Percentiles rank a stretch among this genome's conserved stretches.
phyloP scores from a whole-genome alignment of 2,113 vertebrate species.

The Aplodontia rufa region DNA sequence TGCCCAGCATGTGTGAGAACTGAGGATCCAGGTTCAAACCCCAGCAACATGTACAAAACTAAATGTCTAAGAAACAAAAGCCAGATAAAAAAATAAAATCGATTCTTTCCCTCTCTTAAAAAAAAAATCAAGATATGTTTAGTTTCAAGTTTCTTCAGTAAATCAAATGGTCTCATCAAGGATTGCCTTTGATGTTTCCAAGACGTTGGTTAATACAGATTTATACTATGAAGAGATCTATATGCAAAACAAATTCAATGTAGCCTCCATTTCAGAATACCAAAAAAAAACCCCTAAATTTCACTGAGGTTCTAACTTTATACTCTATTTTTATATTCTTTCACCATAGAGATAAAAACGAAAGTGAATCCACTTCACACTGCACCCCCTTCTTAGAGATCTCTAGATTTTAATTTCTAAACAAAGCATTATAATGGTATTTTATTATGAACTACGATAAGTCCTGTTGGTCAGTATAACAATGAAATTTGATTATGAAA shows the following conservation, averaged over 20 bases:
- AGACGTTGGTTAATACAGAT: not conserved
- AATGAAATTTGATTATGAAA: conserved; percentile 19
- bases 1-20: no score
- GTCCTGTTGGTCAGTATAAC: not conserved
- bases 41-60: no score
- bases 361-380: not conserved
- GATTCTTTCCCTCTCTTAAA: no score
- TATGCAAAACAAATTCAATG: conserved; percentile 1
- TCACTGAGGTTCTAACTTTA: not conserved
- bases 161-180: conserved; percentile 4
- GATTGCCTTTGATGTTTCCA: conserved; percentile 20
- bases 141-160: not conserved
- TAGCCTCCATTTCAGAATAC: not conserved
- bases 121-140: no score
- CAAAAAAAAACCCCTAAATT: not conserved
- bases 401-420: conserved; percentile 15
- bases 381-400: not conserved
- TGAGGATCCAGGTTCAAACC: no score
- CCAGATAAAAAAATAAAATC: no score
- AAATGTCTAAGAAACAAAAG: no score
- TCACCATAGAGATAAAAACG: not conserved
- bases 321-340: conserved; percentile 7
- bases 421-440: not conserved
- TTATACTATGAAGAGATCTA: not conserved
- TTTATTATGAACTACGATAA: not conserved